These are phyloP conservation scores for Pantherophis alleghaniensis DNA, from an alignment of 2,797 vertebrate species.

Conservation along the genomic window DNA sequence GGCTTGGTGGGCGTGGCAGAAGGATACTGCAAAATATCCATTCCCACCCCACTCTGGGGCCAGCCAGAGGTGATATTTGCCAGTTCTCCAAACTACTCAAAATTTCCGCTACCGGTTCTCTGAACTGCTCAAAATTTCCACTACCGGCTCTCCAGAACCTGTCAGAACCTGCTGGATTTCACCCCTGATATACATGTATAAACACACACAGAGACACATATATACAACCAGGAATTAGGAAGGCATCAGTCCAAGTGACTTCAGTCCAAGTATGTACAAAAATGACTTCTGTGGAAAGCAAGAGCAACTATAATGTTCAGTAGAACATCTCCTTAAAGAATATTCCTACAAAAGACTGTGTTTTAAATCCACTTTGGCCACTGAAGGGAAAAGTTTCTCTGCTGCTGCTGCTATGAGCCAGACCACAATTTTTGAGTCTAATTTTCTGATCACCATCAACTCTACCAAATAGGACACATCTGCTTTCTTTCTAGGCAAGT, in stretches of 20 bases:
- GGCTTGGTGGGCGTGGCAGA: too few relatives aligned
- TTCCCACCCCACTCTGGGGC: too few relatives aligned
- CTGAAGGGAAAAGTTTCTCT: neutral
- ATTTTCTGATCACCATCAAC: constrained; percentile 12
- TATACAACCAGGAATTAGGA: neutral
- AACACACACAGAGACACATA: neutral
- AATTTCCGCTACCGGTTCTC: too few relatives aligned
- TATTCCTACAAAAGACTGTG: neutral
- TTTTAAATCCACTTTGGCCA: neutral
- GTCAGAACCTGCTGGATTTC: too few relatives aligned
- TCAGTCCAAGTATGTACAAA: neutral
- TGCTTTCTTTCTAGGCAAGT: neutral
- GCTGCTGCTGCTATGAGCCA: neutral
- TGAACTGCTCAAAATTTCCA: too few relatives aligned
- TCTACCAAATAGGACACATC: constrained; percentile 15
- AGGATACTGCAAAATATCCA: too few relatives aligned
- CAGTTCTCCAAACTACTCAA: too few relatives aligned
- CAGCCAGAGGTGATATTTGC: too few relatives aligned
- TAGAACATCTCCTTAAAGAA: neutral
- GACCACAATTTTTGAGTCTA: neutral
- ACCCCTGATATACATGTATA: neutral
- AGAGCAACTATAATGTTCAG: neutral
- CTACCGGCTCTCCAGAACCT: too few relatives aligned
- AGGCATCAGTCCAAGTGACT: neutral
- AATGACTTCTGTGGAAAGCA: neutral